Conservation (phyloP, 2,113 vertebrate genomes). For the Nycticryphes semicollaris region DNA sequence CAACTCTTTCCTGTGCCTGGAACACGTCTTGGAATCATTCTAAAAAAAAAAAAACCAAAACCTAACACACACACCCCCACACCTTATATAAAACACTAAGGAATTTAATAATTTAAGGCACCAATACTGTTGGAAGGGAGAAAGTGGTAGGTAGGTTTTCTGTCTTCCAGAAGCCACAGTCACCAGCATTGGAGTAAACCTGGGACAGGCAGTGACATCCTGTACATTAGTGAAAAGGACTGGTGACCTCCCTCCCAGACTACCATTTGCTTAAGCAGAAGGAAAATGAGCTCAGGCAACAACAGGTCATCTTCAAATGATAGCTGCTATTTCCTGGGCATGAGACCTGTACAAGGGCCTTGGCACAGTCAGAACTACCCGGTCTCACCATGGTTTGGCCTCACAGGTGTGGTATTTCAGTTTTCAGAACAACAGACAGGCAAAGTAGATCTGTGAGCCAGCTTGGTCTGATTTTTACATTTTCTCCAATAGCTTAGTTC, state of each 20-base stretch:
- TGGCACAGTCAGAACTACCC: neutral
- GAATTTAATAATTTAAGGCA: no score
- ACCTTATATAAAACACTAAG: no score
- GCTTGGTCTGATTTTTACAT: neutral
- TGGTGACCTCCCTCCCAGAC: fast-evolving
- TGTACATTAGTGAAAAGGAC: neutral
- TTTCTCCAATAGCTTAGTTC: neutral
- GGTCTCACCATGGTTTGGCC: neutral
- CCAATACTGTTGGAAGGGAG: neutral
- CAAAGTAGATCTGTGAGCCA: neutral
- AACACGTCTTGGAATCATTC: neutral
- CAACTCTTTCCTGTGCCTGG: neutral
- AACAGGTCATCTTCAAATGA: neutral
- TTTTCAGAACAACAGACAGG: neutral
- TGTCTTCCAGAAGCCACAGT: neutral
- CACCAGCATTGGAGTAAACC: neutral
- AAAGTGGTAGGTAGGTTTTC: neutral
- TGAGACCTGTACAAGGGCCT: neutral
- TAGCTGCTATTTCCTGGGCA: neutral
- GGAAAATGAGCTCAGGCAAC: neutral
- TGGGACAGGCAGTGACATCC: neutral
- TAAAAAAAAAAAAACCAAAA: neutral
- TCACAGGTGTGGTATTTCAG: neutral
- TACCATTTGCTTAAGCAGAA: neutral
- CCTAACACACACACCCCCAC: no score